phyloP scores from a whole-genome alignment of 1,140 invertebrate species.

The Brachionus koreanus region DNA sequence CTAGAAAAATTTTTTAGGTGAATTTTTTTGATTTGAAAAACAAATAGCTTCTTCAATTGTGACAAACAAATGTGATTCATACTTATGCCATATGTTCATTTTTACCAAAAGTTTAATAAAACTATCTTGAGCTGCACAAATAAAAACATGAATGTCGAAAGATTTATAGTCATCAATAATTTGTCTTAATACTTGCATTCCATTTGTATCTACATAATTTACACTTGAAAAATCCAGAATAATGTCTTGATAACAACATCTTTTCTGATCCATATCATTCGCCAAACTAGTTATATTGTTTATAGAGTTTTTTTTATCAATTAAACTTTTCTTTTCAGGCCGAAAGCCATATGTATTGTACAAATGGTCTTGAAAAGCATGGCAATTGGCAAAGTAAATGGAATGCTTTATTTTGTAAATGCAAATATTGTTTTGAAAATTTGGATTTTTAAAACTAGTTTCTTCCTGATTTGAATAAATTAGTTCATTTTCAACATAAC shows the following conservation, averaged over 20 bases:
- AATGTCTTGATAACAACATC: not conserved
- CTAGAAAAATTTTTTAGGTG: not conserved
- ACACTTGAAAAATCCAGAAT: conserved; percentile 21
- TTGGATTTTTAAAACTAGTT: not conserved
- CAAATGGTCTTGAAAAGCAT: not conserved
- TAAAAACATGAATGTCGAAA: not conserved
- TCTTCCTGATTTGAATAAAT: not conserved
- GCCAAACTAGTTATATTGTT: not conserved
- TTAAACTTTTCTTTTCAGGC: not conserved
- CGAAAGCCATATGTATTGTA: not conserved
- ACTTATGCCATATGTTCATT: not conserved
- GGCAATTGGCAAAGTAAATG: conserved; percentile 27
- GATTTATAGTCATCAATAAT: conserved; percentile 11
- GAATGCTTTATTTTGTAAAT: conserved; percentile 18
- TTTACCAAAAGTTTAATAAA: not conserved
- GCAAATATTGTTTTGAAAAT: not conserved
- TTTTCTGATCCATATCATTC: not conserved
- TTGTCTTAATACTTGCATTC: conserved; percentile 3
- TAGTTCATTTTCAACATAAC: conserved; percentile 13
- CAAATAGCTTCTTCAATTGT: conserved; percentile 18
- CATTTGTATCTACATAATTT: conserved; percentile 29
- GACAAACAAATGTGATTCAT: not conserved
- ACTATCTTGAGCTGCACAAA: conserved; percentile 8
- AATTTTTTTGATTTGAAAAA: not conserved
- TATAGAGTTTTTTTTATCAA: not conserved